Conservation (phyloP, 2,888 invertebrate species). For the Magallana nippona region DNA sequence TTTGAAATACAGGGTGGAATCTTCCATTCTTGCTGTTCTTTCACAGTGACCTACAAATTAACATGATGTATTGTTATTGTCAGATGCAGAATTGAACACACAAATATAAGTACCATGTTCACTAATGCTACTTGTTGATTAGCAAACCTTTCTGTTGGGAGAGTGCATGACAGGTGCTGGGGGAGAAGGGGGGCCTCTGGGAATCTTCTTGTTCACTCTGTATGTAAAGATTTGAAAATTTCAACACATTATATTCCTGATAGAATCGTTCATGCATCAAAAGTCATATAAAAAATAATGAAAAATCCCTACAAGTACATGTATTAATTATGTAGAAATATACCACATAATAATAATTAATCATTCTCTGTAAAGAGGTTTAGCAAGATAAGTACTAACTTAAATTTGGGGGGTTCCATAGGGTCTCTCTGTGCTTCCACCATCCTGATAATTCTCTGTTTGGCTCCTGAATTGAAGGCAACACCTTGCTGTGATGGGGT, state of each 20-base stretch:
- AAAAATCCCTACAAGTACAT: not conserved
- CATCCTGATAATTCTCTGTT: constrained; percentile 97
- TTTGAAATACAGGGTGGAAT: constrained; percentile 99
- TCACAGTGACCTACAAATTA: constrained; percentile 87
- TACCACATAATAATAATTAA: not conserved
- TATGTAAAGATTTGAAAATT: too few species aligned
- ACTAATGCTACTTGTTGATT: too few species aligned
- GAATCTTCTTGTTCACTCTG: constrained; percentile 99
- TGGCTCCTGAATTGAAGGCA: constrained; percentile 96
- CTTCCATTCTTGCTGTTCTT: constrained; percentile 99
- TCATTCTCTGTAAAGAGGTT: too few species aligned
- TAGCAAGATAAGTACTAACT: constrained; percentile 79
- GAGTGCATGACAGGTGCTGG: constrained; percentile 99
- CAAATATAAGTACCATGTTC: too few species aligned
- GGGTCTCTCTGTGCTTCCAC: constrained; percentile 97
- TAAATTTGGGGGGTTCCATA: constrained; percentile 98
- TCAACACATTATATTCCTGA: too few species aligned
- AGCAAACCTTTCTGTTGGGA: constrained; percentile 91
- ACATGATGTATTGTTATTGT: too few species aligned
- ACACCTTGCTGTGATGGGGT: constrained; percentile 98
- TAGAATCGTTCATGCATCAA: not conserved
- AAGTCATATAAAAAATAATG: not conserved
- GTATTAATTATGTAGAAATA: not conserved
- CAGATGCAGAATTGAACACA: too few species aligned
- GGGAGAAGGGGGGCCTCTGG: constrained; percentile 98